phyloP scores from a whole-genome alignment of 92 coral and sea anemone genomes.

The Micromussa lordhowensis region DNA sequence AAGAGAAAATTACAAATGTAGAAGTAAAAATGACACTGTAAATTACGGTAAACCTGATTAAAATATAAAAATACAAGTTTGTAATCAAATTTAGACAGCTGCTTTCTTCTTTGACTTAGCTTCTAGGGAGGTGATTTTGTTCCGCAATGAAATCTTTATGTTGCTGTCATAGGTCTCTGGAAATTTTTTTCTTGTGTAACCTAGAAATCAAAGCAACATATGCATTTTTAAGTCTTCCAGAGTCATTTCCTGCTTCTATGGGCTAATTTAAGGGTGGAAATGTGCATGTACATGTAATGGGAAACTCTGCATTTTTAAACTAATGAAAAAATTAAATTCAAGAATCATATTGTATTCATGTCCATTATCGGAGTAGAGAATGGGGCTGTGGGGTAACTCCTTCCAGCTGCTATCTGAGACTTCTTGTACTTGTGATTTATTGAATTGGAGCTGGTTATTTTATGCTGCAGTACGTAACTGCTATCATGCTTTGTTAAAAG shows the following conservation, averaged over 20 bases:
- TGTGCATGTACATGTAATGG: neutral
- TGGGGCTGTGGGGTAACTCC: conserved; percentile 13
- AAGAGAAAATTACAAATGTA: neutral
- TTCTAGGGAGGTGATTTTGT: neutral
- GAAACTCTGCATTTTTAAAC: conserved; percentile 5
- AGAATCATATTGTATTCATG: conserved; percentile 13
- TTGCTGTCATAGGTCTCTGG: neutral
- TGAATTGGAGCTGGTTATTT: no score
- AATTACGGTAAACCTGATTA: neutral
- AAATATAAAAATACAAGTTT: neutral
- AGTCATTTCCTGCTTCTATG: neutral
- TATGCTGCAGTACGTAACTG: no score
- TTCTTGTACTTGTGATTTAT: no score
- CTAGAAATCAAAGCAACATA: neutral
- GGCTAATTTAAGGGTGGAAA: no score
- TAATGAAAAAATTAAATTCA: neutral
- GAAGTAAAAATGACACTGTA: neutral
- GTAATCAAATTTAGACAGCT: neutral
- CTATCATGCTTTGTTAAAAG: no score
- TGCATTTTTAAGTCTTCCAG: neutral
- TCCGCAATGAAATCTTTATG: neutral
- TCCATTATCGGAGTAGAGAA: conserved; percentile 9
- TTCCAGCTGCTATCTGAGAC: conserved; percentile 8
- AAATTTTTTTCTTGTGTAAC: neutral
- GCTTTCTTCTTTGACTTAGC: neutral